These are phyloP conservation scores for Clepsis dumicolana DNA, from an alignment of 2,888 invertebrate genomes.

Conservation along the genomic window DNA sequence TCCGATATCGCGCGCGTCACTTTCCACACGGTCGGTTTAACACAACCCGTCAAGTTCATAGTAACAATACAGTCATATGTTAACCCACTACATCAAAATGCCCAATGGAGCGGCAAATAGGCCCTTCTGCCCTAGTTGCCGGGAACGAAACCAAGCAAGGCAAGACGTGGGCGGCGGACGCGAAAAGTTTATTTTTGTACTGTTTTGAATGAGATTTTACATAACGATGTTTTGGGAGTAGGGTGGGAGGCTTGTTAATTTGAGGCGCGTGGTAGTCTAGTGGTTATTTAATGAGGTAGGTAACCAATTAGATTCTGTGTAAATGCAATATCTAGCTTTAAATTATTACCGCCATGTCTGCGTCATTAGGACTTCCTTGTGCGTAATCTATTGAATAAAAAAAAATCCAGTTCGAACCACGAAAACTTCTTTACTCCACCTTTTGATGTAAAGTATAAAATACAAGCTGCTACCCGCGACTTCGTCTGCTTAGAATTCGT, in stretches of 20 bases:
- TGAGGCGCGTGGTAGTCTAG: neutral
- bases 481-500: too few species aligned
- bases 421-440: too few species aligned
- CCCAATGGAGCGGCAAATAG: slow-evolving; percentile 78
- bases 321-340: too few species aligned
- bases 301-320: neutral
- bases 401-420: too few species aligned
- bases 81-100: slow-evolving; percentile 68
- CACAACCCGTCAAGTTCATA: slow-evolving; percentile 33
- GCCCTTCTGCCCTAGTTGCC: slow-evolving; percentile 79
- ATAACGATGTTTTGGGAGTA: neutral
- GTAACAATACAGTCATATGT: slow-evolving; percentile 43
- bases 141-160: slow-evolving; percentile 63
- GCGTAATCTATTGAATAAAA: too few species aligned
- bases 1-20: slow-evolving; percentile 5
- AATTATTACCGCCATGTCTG: too few species aligned
- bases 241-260: neutral
- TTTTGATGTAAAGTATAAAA: too few species aligned
- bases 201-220: neutral
- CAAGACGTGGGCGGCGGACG: slow-evolving; percentile 20
- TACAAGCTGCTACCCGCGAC: too few species aligned
- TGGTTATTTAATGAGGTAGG: neutral
- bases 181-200: slow-evolving; percentile 5
- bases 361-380: too few species aligned
- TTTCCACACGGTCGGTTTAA: slow-evolving; percentile 27